A percentile compares a stretch with the other conserved stretches of the same genome.
phyloP scores from a whole-genome alignment of 2,113 vertebrate genomes.

The Abramis brama region DNA sequence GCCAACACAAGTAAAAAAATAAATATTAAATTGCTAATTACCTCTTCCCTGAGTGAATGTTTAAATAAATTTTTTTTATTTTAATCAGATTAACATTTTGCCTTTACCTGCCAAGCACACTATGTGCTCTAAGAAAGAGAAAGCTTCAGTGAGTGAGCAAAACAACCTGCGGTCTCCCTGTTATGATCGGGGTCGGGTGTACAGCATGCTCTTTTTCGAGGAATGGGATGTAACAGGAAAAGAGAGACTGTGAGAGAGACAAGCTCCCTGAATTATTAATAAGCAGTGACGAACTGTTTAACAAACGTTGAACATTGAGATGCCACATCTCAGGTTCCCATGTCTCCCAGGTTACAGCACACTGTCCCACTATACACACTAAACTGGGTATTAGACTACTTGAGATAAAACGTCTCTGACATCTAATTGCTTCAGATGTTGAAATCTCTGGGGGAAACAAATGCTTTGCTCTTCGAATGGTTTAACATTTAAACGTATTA shows the following conservation, averaged over 20 bases:
- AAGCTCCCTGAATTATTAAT: constrained; percentile 68
- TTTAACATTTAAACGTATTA: neutral
- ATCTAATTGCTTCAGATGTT: neutral
- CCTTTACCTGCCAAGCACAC: neutral
- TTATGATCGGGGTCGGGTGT: constrained; percentile 37
- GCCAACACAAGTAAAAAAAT: constrained; percentile 9
- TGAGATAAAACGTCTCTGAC: neutral
- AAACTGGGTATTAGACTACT: neutral
- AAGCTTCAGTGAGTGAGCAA: neutral
- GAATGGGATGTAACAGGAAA: constrained; percentile 48
- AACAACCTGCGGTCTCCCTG: constrained; percentile 46
- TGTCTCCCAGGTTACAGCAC: constrained; percentile 12
- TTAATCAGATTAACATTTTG: too few species aligned
- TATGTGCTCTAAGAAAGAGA: constrained; percentile 22
- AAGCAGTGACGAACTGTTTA: constrained; percentile 54
- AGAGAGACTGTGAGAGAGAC: constrained; percentile 50
- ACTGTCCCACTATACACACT: neutral
- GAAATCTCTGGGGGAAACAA: neutral
- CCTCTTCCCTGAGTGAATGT: constrained; percentile 30
- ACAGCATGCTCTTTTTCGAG: constrained; percentile 17
- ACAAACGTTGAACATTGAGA: constrained; percentile 69
- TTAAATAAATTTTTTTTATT: too few species aligned
- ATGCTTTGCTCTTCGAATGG: neutral
- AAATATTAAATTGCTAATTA: constrained; percentile 58
- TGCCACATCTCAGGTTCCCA: constrained; percentile 68